Percentiles rank a stretch among this genome's conserved stretches.
Evolutionary conservation across 2,797 vertebrate genomes (phyloP).

Genomic region (Naso thynnoides): DNA sequence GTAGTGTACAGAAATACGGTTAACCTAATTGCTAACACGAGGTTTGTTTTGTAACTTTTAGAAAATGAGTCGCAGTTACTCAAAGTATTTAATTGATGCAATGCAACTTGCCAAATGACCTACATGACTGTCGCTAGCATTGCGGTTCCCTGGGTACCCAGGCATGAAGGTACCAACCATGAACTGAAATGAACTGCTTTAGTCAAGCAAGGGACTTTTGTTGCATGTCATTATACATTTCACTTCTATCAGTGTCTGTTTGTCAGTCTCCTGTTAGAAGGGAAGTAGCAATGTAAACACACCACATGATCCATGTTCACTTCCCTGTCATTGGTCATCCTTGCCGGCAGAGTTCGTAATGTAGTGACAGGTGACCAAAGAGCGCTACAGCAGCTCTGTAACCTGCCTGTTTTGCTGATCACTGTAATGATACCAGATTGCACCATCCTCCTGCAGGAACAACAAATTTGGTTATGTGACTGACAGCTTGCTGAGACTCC

Average conservation of each 20-base stretch:
- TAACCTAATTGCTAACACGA: neutral
- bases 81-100: too few species aligned
- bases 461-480: constrained; percentile 44
- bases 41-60: neutral
- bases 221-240: neutral
- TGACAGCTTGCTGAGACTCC: constrained; percentile 22
- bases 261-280: neutral
- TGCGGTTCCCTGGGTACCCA: neutral
- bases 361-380: neutral
- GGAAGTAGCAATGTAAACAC: neutral
- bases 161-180: neutral
- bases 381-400: neutral
- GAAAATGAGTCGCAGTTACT: neutral
- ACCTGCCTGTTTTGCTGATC: constrained; percentile 7
- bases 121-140: neutral
- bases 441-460: constrained; percentile 36
- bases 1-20: neutral
- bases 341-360: neutral
- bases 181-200: neutral
- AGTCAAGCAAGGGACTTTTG: neutral
- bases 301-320: neutral
- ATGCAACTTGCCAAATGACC: too few species aligned
- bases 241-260: neutral
- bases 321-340: neutral
- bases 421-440: constrained; percentile 19